Evolutionary conservation across 2,888 invertebrate genomes (phyloP).

Genomic region (Phytoseiulus persimilis): DNA sequence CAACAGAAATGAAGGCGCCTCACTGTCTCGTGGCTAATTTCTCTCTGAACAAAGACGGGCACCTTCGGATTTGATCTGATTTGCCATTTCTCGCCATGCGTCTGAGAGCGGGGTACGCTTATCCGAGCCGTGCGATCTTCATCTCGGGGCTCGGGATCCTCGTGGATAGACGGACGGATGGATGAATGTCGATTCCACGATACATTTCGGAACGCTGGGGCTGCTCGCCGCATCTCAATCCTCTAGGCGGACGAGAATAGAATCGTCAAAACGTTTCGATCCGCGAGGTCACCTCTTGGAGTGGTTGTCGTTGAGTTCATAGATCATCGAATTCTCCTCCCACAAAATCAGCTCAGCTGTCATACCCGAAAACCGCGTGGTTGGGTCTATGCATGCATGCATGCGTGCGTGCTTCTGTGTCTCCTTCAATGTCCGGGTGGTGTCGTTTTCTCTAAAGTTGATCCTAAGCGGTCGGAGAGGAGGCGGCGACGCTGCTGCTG

Average conservation of each 20-base stretch:
- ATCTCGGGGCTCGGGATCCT: too few relatives aligned
- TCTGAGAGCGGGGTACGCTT: not conserved
- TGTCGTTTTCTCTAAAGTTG: not conserved
- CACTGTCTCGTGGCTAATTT: not conserved
- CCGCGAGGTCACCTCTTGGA: not conserved
- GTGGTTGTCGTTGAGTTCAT: conserved; percentile 17
- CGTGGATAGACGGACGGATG: too few relatives aligned
- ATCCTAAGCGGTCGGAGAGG: not conserved
- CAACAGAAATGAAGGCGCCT: not conserved
- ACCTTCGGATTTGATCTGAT: not conserved
- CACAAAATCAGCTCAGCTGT: conserved; percentile 36
- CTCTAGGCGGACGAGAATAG: not conserved
- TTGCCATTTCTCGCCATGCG: not conserved
- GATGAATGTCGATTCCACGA: too few relatives aligned
- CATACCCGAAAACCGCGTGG: not conserved
- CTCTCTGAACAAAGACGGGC: not conserved
- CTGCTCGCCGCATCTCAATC: too few relatives aligned
- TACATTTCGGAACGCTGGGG: too few relatives aligned
- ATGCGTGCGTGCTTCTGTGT: not conserved
- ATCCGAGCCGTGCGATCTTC: too few relatives aligned
- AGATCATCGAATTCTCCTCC: conserved; percentile 34
- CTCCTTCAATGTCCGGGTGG: not conserved
- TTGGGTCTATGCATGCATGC: not conserved
- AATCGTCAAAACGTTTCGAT: not conserved
- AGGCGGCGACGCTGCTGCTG: not conserved